phyloP scores from a whole-genome alignment of 1,140 invertebrate genomes.

The Aricia agestis region DNA sequence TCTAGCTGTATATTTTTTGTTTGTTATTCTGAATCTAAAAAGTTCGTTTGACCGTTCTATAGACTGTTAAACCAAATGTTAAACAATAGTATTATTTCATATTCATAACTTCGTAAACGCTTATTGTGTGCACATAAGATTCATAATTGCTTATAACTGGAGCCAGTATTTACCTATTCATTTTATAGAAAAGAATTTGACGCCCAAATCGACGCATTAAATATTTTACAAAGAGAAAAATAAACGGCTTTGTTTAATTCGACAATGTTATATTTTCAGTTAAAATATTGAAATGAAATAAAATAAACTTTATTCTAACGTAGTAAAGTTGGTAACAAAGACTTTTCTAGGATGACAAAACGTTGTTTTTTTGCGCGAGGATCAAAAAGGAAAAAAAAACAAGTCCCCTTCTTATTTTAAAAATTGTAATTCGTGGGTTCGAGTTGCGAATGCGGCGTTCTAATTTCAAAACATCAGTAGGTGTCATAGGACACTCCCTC shows the following conservation, averaged over 20 bases:
- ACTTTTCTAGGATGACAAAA: not conserved
- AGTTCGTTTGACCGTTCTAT: not conserved
- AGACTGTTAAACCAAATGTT: not conserved
- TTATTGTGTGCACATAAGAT: not conserved
- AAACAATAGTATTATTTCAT: not conserved
- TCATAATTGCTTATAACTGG: not conserved
- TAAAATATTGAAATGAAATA: conserved; percentile 7
- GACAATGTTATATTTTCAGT: conserved; percentile 38
- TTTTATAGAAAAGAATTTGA: conserved; percentile 74
- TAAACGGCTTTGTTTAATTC: conserved; percentile 71
- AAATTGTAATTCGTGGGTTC: conserved; percentile 74
- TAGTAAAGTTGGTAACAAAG: conserved; percentile 25
- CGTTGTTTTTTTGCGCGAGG: not conserved
- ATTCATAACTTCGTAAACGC: not conserved
- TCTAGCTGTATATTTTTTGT: no score
- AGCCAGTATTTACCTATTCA: conserved; percentile 73
- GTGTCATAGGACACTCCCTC: conserved; percentile 72
- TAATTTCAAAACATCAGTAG: conserved; percentile 73
- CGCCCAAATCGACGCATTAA: conserved; percentile 70
- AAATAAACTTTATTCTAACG: conserved; percentile 22
- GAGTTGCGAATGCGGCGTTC: conserved; percentile 70
- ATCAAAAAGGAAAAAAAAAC: conserved; percentile 49
- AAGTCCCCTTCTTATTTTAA: conserved; percentile 66
- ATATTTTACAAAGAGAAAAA: conserved; percentile 70
- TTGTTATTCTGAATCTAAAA: no score